phyloP scores from a whole-genome alignment of 2,113 vertebrate species.

The Aramus guarauna region DNA sequence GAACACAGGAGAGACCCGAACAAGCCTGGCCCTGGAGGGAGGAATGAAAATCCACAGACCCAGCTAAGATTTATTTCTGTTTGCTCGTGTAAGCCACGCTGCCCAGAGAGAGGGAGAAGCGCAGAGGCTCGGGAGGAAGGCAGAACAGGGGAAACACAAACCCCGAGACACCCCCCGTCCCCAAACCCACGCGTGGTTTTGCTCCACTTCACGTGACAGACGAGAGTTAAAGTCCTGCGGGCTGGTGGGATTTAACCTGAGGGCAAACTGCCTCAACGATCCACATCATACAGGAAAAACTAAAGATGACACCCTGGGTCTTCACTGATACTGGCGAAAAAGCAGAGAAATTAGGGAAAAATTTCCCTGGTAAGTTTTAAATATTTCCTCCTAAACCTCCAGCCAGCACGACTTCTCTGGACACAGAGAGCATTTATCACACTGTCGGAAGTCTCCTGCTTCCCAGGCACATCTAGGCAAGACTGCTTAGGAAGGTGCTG shows the following conservation, averaged over 20 bases:
- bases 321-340: neutral
- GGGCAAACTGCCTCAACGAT: neutral
- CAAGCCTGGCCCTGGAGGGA: neutral
- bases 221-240: rapidly evolving
- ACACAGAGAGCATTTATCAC: neutral
- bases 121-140: neutral
- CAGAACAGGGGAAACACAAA: neutral
- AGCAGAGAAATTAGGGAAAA: neutral
- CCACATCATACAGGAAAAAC: neutral
- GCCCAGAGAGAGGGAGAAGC: neutral
- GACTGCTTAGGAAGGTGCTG: neutral
- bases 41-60: neutral
- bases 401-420: neutral
- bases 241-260: neutral
- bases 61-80: neutral
- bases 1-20: rapidly evolving
- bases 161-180: neutral
- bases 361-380: neutral
- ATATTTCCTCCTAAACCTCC: neutral
- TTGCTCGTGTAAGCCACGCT: neutral
- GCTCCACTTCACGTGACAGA: neutral
- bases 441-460: neutral
- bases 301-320: neutral
- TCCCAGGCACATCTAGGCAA: neutral
- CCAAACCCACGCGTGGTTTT: neutral